Base-by-base conservation (phyloP, 2,888 invertebrate genomes). In the Leptodirus hochenwartii region DNA sequence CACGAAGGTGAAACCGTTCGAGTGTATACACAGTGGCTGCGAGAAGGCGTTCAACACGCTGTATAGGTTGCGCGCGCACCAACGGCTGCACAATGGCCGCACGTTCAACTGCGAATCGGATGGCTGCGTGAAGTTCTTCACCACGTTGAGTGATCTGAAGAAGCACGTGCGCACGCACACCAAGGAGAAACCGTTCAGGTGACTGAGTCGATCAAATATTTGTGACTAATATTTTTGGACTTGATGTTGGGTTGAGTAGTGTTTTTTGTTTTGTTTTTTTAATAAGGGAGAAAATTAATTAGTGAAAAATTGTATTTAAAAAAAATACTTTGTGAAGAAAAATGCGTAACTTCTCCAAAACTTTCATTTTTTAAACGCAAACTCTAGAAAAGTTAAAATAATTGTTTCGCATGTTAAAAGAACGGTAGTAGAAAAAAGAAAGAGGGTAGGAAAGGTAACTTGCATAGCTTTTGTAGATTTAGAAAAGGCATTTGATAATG, bases 151-250 rank as follows among this genome's bases (percentile, higher is more conserved):
- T 53, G 91, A 93, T 59, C 66, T 91, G 43, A 84, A 88, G 58
- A 93, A 93, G 64, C 93, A 93, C 53, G 72, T 74, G 44, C 68
- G 90, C 34, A 88, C 85, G 14, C 91, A 91, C 48, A 88, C 90
- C 10, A 80, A 88, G 51, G 88, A 90, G 56, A 64, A 82, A 44
- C 84, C 84, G 1, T 85, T 80, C 58, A 82, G 73, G 79, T 80
- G 59, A 59, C 68, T 65, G 34, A 31, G 15, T 22, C 29, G 15
- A n/a, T n/a, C n/a, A 22, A 27, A 17, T 20, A 17, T 31, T 26
- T 8, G 17, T 24, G 20, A 23, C 24, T 28, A 22, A 23, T 31
- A 26, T 34, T 24, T 27, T 27, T 26, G 31, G 24, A 25, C n/a
- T n/a, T n/a, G n/a, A n/a, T n/a, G n/a, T n/a, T n/a, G n/a, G n/a